These are phyloP conservation scores for Salvelinus namaycush DNA, from an alignment of 2,113 vertebrate species.

Conservation along the genomic window DNA sequence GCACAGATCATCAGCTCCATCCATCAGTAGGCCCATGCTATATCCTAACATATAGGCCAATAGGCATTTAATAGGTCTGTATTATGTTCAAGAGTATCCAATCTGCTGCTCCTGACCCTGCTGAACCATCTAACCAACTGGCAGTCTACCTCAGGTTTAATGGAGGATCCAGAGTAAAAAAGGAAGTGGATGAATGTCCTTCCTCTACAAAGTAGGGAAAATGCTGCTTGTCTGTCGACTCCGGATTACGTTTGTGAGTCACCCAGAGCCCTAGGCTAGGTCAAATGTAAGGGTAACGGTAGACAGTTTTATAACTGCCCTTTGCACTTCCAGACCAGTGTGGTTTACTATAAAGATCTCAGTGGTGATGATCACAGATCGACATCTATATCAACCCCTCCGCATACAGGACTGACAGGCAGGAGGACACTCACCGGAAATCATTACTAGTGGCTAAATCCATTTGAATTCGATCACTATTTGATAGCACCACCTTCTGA, in stretches of 20 bases:
- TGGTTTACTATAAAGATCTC: constrained; percentile 28
- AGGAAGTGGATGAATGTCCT: constrained; percentile 63
- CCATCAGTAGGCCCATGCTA: too few species aligned
- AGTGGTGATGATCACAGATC: constrained; percentile 10
- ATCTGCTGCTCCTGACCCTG: not conserved
- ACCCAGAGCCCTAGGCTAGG: constrained; percentile 30
- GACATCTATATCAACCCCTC: too few species aligned
- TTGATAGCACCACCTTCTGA: too few species aligned
- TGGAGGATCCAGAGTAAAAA: constrained; percentile 45
- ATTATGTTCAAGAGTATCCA: too few species aligned
- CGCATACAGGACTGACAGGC: too few species aligned
- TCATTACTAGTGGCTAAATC: too few species aligned
- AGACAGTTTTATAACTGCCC: constrained; percentile 39
- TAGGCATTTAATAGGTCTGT: too few species aligned
- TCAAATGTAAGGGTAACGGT: constrained; percentile 35
- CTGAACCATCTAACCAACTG: constrained; percentile 7
- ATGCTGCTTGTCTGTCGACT: constrained; percentile 52
- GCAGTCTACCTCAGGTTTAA: constrained; percentile 22
- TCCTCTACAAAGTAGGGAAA: constrained; percentile 61
- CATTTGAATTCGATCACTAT: too few species aligned
- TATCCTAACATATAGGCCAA: too few species aligned
- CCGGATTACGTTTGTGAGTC: constrained; percentile 41
- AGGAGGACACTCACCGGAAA: not conserved
- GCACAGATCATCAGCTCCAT: too few species aligned
- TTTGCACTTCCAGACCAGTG: constrained; percentile 36